Evolutionary conservation across 2,797 vertebrate genomes (phyloP), one percentile per base, ranked within the genome.

Genomic region (Carcharodon carcharias): DNA sequence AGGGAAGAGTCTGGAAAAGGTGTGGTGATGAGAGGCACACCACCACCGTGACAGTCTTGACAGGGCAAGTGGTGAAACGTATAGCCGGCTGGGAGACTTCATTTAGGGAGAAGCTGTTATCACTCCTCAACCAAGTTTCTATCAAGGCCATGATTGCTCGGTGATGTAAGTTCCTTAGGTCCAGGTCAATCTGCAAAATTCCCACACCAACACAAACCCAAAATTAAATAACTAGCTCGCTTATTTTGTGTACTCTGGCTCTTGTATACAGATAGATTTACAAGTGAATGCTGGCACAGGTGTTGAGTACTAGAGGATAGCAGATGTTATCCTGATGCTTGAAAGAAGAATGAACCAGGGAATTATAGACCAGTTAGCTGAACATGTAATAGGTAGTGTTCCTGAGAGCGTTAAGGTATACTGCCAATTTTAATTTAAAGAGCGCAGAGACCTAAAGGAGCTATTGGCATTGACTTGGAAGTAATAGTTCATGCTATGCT

Each of bases 401-500:
- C 28, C 28, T 14, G 56, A 58, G 56, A 61, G 31, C 88, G 92
- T 92, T 92, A 61, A 50, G 56, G 56, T 91, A 56, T 61, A 54
- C 56, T 91, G 88, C 88, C 88, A 91, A 91, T 91, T 16, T 61
- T 58, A 91, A 58, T 63, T 61, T 63, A 92, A 92, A 61, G 35
- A 92, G 58, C 58, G 23, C 5, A 40, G 89, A 92, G 31, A 35
- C 58, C 58, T 92, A 6, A n/a, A 63, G 89, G 58, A 92, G 35
- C 58, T 63, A 92, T 92, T 61, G 58, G 58, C 14, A 92, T 61
- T 92, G 89, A 92, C 40, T 92, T 63, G 18, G 58, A 61, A 91
- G 40, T 91, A 91, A 91, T 91, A 35, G 88, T 1, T 61, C 58
- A 63, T 61, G 89, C 58, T 35, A n/a, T 92, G 58, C 58, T 63